These are phyloP conservation scores for Trichomalopsis sarcophagae DNA, from an alignment of 1,140 invertebrate species.

Conservation along the genomic window DNA sequence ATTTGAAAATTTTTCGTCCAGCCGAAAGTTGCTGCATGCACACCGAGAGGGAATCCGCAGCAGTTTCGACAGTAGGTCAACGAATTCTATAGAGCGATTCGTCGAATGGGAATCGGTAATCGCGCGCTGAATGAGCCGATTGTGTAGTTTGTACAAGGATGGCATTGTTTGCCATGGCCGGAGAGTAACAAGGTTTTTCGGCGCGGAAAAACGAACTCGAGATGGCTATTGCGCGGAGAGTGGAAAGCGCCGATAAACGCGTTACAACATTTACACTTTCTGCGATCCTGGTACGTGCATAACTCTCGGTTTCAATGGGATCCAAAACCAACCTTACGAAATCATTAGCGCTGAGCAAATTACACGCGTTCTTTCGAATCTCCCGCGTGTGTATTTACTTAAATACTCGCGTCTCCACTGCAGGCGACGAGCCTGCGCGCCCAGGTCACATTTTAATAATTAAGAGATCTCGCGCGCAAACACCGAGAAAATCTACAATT, in stretches of 20 bases:
- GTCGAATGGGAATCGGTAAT: not conserved
- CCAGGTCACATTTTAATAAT: conserved; percentile 34
- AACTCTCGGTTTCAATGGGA: no score
- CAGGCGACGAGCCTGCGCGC: no score
- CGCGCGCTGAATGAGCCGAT: not conserved
- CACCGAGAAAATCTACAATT: conserved; percentile 18
- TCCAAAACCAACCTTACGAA: no score
- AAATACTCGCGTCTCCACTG: not conserved
- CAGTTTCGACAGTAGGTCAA: not conserved
- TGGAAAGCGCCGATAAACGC: no score
- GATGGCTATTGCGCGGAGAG: no score
- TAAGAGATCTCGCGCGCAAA: conserved; percentile 26
- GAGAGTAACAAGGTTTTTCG: not conserved
- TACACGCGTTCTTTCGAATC: not conserved
- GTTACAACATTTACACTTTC: no score
- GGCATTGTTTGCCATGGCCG: not conserved
- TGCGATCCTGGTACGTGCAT: no score
- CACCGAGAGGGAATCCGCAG: not conserved
- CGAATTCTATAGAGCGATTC: not conserved
- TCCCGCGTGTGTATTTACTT: not conserved
- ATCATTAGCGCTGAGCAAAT: not conserved
- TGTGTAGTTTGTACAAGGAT: not conserved
- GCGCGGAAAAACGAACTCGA: no score
- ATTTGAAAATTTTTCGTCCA: not conserved
- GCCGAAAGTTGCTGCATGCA: not conserved